Evolutionary conservation across 2,113 vertebrate genomes (phyloP).

Genomic region (Poeciliopsis retropinna): DNA sequence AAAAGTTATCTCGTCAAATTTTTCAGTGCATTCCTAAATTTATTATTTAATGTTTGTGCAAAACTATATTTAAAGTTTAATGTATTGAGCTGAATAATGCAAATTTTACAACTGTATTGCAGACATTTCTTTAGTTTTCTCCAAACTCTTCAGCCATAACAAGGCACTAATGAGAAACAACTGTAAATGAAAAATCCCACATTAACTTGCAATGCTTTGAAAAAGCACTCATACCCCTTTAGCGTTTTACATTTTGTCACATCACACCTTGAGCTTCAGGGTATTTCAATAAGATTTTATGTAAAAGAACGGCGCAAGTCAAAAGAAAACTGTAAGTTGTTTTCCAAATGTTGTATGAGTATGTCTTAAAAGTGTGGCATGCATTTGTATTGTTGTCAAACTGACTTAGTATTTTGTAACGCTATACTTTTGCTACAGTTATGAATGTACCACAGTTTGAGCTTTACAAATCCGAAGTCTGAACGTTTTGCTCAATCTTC

Average conservation of each 20-base stretch:
- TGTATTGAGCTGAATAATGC: not conserved
- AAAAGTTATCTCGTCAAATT: not conserved
- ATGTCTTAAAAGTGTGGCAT: not conserved
- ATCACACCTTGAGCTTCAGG: no score
- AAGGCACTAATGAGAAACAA: not conserved
- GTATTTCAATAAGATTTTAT: not conserved
- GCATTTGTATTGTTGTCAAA: not conserved
- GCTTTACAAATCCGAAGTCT: no score
- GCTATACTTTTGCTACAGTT: not conserved
- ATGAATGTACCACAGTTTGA: no score
- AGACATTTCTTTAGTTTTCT: not conserved
- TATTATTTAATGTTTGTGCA: not conserved
- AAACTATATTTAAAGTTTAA: not conserved
- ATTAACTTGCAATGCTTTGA: no score
- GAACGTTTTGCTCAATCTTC: no score
- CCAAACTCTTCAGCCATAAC: not conserved
- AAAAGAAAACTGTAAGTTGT: not conserved
- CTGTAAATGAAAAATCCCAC: no score
- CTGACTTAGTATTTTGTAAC: not conserved
- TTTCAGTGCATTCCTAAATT: not conserved
- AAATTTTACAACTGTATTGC: not conserved
- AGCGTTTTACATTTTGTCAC: no score
- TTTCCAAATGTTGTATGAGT: not conserved
- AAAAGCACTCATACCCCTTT: no score
- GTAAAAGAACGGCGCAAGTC: not conserved